Percentiles rank a stretch among this genome's conserved stretches.
phyloP scores from a whole-genome alignment of 2,113 vertebrate species.

The Microtus oregoni region DNA sequence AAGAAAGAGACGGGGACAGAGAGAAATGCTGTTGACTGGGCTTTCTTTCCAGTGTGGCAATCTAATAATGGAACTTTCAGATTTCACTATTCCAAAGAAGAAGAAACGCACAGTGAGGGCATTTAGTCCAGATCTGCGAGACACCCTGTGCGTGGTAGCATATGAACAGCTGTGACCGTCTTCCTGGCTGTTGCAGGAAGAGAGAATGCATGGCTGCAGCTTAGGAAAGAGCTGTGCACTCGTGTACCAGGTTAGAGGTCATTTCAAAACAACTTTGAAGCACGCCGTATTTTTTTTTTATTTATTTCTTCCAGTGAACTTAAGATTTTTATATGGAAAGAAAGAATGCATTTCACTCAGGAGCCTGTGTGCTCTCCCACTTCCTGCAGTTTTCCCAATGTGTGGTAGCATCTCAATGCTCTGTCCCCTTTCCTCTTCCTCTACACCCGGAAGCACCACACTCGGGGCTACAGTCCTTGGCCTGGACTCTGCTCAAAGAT shows the following conservation, averaged over 20 bases:
- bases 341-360: neutral
- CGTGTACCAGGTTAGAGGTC: neutral
- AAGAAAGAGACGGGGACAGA: neutral
- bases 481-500: neutral
- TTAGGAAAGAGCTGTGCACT: neutral
- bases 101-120: neutral
- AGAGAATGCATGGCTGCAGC: neutral
- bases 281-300: neutral
- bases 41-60: neutral
- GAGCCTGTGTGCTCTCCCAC: neutral
- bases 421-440: neutral
- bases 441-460: neutral
- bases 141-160: neutral
- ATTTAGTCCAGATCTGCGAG: neutral
- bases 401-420: neutral
- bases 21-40: slow-evolving; percentile 20
- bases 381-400: neutral
- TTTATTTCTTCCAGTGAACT: neutral
- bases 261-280: slow-evolving; percentile 30
- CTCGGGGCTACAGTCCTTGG: no score
- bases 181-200: neutral
- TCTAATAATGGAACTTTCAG: slow-evolving; percentile 38
- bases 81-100: slow-evolving; percentile 23
- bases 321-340: slow-evolving; percentile 43
- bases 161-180: neutral